phyloP scores from a whole-genome alignment of 2,113 vertebrate species.

The Corapipo altera region DNA sequence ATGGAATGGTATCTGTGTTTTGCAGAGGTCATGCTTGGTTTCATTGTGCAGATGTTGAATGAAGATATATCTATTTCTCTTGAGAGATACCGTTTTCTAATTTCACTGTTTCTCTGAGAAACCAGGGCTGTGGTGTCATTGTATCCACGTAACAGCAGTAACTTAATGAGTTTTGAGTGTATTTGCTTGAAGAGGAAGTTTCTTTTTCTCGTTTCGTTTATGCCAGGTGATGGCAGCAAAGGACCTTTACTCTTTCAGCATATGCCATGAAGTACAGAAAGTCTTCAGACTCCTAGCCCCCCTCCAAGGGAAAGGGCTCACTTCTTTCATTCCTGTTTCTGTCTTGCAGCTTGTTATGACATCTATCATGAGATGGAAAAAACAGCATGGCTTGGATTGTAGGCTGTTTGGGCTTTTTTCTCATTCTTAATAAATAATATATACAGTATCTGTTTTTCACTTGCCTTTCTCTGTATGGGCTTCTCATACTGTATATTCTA shows the following conservation, averaged over 20 bases:
- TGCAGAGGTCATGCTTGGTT: background rate
- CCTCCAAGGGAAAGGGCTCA: background rate
- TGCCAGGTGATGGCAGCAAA: constrained; percentile 77
- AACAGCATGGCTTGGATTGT: background rate
- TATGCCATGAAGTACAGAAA: background rate
- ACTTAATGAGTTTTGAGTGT: background rate
- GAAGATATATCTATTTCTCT: background rate
- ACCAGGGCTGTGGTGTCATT: background rate
- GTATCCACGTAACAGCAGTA: background rate
- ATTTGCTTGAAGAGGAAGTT: background rate
- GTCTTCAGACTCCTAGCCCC: background rate
- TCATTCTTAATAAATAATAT: background rate
- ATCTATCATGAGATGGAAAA: background rate
- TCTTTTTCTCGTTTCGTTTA: constrained; percentile 35
- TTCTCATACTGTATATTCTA: background rate
- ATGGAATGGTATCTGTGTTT: background rate
- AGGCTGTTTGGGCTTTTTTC: background rate
- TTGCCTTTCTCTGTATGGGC: background rate
- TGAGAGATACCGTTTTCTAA: background rate
- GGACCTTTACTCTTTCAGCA: constrained; percentile 40
- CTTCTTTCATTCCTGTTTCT: background rate
- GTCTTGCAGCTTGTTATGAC: background rate
- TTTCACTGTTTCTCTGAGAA: background rate
- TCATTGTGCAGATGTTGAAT: background rate
- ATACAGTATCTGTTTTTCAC: background rate